A percentile compares a stretch with the other conserved stretches of the same genome.
Conservation (phyloP, 2,797 vertebrate species). For the Smutsia temminckii region DNA sequence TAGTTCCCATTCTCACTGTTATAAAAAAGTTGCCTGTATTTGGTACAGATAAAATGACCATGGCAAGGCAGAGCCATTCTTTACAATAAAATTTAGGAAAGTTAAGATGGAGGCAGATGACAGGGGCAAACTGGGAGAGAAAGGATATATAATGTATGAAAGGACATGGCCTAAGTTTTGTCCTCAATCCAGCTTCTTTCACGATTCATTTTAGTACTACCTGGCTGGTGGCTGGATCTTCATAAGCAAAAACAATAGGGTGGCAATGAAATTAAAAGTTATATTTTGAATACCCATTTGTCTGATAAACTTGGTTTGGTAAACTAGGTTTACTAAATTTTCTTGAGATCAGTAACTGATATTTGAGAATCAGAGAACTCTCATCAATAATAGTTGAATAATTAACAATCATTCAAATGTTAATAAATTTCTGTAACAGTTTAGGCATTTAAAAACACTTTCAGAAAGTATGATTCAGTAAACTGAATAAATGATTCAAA, state of each 20-base stretch:
- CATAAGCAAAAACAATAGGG: neutral
- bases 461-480: neutral
- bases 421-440: neutral
- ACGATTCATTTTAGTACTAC: neutral
- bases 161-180: neutral
- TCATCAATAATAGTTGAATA: no score
- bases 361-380: neutral
- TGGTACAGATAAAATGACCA: neutral
- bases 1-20: neutral
- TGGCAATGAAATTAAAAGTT: neutral
- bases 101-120: neutral
- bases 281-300: neutral
- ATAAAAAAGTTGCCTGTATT: neutral
- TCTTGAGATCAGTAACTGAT: neutral
- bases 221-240: neutral
- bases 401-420: neutral
- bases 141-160: neutral
- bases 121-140: neutral
- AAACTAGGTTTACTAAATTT: neutral
- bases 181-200: neutral
- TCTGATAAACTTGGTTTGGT: neutral
- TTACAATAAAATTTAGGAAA: neutral
- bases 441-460: neutral
- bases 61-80: neutral
- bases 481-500: neutral